Evolutionary conservation across 2,888 invertebrate genomes (phyloP).

Genomic region (Pristionchus japonicus): DNA sequence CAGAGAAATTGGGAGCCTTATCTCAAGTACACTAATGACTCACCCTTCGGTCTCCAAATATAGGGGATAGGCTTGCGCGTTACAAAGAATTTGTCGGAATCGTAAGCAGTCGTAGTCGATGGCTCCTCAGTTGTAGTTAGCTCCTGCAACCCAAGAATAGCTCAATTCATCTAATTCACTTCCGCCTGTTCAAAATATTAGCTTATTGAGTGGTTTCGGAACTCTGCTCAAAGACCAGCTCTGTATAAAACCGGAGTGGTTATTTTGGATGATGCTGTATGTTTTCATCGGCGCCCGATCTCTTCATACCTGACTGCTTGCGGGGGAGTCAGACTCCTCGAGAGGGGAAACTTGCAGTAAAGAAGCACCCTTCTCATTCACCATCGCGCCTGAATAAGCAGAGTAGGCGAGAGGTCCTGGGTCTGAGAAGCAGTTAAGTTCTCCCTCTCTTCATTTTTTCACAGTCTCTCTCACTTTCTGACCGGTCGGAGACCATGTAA

Average conservation of each 20-base stretch:
- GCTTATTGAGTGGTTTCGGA: no score
- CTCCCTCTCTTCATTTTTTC: not conserved
- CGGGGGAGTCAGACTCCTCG: conserved; percentile 22
- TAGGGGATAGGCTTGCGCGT: conserved; percentile 46
- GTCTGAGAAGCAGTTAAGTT: not conserved
- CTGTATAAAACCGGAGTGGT: not conserved
- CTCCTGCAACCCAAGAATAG: not conserved
- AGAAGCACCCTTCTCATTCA: not conserved
- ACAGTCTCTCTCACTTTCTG: not conserved
- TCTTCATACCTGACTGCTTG: conserved; percentile 3
- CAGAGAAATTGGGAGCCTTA: not conserved
- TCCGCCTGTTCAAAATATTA: no score
- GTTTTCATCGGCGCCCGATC: not conserved
- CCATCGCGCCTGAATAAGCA: not conserved
- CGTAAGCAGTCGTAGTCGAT: conserved; percentile 57
- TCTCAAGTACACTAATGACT: not conserved
- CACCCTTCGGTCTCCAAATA: conserved; percentile 20
- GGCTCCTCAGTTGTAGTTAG: not conserved
- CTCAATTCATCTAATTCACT: no score
- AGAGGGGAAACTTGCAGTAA: not conserved
- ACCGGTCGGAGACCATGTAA: no score
- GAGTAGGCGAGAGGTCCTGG: not conserved
- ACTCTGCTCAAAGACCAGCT: no score
- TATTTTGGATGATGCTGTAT: not conserved
- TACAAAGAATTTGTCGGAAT: conserved; percentile 60